phyloP scores from a whole-genome alignment of 2,888 invertebrate species.

The Drosophila emarginata region DNA sequence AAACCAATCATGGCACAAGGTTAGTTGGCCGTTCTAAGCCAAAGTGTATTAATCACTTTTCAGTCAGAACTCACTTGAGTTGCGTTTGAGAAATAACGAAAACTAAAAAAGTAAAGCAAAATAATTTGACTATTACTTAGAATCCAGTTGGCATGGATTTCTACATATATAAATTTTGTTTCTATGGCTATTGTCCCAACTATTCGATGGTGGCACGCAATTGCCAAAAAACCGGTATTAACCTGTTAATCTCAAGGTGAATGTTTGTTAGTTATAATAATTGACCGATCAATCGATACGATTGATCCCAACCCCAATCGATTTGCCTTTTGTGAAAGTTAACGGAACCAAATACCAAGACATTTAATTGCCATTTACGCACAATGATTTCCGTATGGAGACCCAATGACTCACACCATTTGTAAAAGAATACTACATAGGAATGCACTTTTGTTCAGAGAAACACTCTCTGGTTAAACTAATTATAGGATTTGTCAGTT shows the following conservation, averaged over 20 bases:
- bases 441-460: not conserved
- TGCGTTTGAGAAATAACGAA: constrained; percentile 2
- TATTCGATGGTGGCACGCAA: constrained; percentile 6
- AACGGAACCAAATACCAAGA: constrained; percentile 50
- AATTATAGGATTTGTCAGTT: not conserved
- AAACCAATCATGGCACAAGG: constrained; percentile 69
- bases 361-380: constrained; percentile 42
- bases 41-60: constrained; percentile 64
- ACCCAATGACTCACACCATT: not conserved
- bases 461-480: not conserved
- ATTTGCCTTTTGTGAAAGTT: constrained; percentile 33
- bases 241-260: constrained; percentile 57
- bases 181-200: constrained; percentile 17
- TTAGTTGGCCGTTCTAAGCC: constrained; percentile 67
- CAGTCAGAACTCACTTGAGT: constrained; percentile 58
- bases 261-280: constrained; percentile 35
- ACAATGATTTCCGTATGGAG: constrained; percentile 46
- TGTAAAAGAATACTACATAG: not conserved
- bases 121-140: constrained; percentile 39
- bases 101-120: constrained; percentile 16
- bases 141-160: constrained; percentile 22
- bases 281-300: constrained; percentile 26
- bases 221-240: constrained; percentile 45
- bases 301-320: not conserved
- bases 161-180: not conserved